Conservation (phyloP, 2,888 invertebrate genomes). For the Netelia virgata region DNA sequence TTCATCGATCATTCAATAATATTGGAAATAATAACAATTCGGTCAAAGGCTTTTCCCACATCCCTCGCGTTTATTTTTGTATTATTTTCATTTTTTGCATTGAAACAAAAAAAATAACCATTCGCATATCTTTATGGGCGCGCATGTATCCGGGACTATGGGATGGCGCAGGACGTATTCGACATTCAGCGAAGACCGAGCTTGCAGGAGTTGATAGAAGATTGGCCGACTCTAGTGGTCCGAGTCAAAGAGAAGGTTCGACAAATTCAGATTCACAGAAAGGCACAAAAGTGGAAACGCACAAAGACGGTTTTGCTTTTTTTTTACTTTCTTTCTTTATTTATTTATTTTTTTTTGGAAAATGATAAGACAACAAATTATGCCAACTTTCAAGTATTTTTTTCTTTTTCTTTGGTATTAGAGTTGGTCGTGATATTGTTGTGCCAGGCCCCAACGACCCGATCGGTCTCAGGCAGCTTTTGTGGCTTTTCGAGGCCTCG, state of each 20-base stretch:
- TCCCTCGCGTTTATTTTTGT: conserved; percentile 15
- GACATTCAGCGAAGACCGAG: conserved; percentile 89
- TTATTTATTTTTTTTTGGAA: conserved; percentile 24
- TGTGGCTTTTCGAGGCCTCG: conserved; percentile 61
- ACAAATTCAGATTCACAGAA: conserved; percentile 60
- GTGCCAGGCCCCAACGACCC: conserved; percentile 62
- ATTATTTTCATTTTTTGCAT: conserved; percentile 19
- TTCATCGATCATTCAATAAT: conserved; percentile 3
- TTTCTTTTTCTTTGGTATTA: conserved; percentile 41
- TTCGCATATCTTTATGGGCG: conserved; percentile 60
- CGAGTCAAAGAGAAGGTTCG: conserved; percentile 90
- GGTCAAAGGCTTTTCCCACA: background rate
- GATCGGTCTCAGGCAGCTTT: conserved; percentile 63
- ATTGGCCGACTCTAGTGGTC: conserved; percentile 91
- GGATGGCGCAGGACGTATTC: conserved; percentile 89
- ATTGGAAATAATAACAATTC: background rate
- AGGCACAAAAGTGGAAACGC: conserved; percentile 52
- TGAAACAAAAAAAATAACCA: conserved; percentile 46
- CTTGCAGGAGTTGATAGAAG: conserved; percentile 90
- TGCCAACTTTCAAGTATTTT: conserved; percentile 34
- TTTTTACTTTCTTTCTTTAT: conserved; percentile 21
- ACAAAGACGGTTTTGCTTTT: conserved; percentile 58
- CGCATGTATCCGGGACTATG: conserved; percentile 69
- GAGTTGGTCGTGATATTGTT: conserved; percentile 43
- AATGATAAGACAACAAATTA: conserved; percentile 22